Base-by-base conservation (phyloP, 2,113 vertebrate genomes). In the Sitta europaea region DNA sequence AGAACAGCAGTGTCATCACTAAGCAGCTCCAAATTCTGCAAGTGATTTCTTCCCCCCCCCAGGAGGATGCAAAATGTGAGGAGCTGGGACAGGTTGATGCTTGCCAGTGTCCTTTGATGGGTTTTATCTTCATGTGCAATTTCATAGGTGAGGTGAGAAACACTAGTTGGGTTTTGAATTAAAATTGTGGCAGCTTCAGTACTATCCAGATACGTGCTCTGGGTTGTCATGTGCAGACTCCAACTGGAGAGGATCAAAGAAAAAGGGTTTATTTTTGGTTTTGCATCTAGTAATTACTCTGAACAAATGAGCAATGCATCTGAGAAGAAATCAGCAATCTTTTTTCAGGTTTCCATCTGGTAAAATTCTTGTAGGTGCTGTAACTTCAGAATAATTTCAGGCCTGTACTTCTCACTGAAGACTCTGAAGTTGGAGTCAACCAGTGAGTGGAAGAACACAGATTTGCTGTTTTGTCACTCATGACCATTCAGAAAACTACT, bases 221-320 rank as follows among this genome's bases (percentile, higher is more conserved):
- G 50, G 83, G 43, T 63, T 35, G 14, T 59, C 50, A 36, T 9
- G 36, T 42, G 40, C 79, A 93, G 94, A 75, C 43, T 95, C 78
- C 91, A 73, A 45, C 87, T 66, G 66, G n/a, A 54, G 40, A 68
- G 27, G 43, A 94, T 75, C 86, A 84, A 33, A 93, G 54, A 14
- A 84, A 92, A 95, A 97, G 91, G 76, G 76, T 92, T n/a, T 89
- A 70, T 76, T 94, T 85, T 90, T 31, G 82, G 47, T 31, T 96
- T 73, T 68, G 29, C 72, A 54, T 90, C 63, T 91, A 90, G 92
- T 93, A 89, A 94, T 96, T 94, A 58, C 74, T 90, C 67, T 79
- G 72, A 97, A 96, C 91, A 97, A 95, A 97, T 94, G 88, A 97
- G 93, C 93, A 97, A 86, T 95, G 75, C 91, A 95, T 93, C 94